phyloP scores from a whole-genome alignment of 2,888 invertebrate genomes.

The Athalia rosae region DNA sequence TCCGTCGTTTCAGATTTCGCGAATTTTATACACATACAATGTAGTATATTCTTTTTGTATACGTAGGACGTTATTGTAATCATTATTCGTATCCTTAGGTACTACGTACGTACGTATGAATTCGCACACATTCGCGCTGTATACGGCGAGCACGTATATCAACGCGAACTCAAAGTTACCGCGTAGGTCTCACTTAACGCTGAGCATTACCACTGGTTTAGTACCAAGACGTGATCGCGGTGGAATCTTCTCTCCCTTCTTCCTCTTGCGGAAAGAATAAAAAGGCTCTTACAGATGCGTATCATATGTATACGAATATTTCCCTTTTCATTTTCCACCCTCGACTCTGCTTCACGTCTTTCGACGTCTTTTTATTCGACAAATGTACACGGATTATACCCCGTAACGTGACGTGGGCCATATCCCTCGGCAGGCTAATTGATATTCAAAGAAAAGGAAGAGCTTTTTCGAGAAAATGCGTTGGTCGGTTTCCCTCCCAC shows the following conservation, averaged over 20 bases:
- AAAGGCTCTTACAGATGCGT: not conserved
- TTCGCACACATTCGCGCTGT: not conserved
- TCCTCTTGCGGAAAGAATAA: slow-evolving; percentile 14
- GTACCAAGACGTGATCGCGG: slow-evolving; percentile 39
- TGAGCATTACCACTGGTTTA: slow-evolving; percentile 41
- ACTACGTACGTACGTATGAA: not conserved
- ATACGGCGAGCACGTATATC: not conserved
- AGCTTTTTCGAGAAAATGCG: no score
- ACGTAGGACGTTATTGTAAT: not conserved
- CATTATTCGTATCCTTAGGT: no score
- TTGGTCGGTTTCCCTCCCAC: not conserved
- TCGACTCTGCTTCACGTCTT: not conserved
- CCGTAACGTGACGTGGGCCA: no score
- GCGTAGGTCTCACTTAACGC: slow-evolving; percentile 44
- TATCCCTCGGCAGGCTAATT: no score
- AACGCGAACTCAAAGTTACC: slow-evolving; percentile 23
- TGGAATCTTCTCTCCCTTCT: slow-evolving; percentile 6
- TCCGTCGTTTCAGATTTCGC: not conserved
- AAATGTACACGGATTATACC: no score
- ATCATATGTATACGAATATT: not conserved
- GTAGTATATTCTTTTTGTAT: not conserved
- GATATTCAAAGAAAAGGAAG: no score
- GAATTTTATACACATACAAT: slow-evolving; percentile 4
- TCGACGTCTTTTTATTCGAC: not conserved
- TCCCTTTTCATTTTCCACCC: not conserved